phyloP scores from a whole-genome alignment of 2,888 invertebrate genomes.

The Dendrolimus houi region DNA sequence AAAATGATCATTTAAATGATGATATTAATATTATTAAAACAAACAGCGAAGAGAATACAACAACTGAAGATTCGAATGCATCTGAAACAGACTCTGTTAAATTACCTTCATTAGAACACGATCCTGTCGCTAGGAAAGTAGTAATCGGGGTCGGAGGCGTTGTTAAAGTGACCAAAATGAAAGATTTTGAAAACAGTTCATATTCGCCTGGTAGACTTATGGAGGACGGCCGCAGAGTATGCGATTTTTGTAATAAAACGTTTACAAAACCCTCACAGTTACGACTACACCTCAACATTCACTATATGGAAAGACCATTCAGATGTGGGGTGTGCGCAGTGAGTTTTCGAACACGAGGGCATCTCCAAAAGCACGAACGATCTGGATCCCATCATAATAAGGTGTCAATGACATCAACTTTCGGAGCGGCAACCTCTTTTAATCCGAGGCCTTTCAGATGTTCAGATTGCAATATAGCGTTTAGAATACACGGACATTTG shows the following conservation, averaged over 20 bases:
- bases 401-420: slow-evolving; percentile 91
- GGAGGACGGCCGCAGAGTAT: slow-evolving; percentile 86
- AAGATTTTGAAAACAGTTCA: slow-evolving; percentile 61
- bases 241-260: slow-evolving; percentile 92
- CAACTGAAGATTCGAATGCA: slow-evolving; percentile 32
- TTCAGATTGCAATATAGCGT: slow-evolving; percentile 96
- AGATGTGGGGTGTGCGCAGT: slow-evolving; percentile 94
- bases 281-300: slow-evolving; percentile 94
- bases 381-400: slow-evolving; percentile 95
- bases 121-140: slow-evolving; percentile 73
- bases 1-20: slow-evolving; percentile 42
- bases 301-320: slow-evolving; percentile 94
- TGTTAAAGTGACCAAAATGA: slow-evolving; percentile 73
- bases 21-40: slow-evolving; percentile 35
- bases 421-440: slow-evolving; percentile 88
- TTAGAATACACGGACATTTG: slow-evolving; percentile 96
- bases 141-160: slow-evolving; percentile 80
- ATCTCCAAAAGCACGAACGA: slow-evolving; percentile 94
- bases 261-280: slow-evolving; percentile 95
- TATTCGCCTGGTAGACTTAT: slow-evolving; percentile 75
- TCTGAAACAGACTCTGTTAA: slow-evolving; percentile 50
- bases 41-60: slow-evolving; percentile 43
- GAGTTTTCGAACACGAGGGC: slow-evolving; percentile 92
- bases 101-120: slow-evolving; percentile 52
- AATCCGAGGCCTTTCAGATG: slow-evolving; percentile 98